These are phyloP conservation scores for Megathymus violae DNA, from an alignment of 1,140 invertebrate species.

Conservation along the genomic window DNA sequence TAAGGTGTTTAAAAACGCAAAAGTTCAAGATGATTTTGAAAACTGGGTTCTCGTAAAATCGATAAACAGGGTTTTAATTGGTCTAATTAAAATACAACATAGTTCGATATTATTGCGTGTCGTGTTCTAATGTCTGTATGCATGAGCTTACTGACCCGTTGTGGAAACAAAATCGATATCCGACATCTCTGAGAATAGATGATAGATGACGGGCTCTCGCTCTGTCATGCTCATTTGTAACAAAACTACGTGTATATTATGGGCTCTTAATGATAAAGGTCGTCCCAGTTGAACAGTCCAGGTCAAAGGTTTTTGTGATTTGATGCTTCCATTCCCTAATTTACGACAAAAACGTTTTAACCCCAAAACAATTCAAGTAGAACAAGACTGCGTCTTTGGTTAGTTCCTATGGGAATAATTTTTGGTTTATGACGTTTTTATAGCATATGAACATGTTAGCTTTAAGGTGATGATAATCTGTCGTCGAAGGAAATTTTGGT, in stretches of 20 bases:
- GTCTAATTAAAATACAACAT: background rate
- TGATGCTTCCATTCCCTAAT: background rate
- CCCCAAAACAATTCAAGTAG: no score
- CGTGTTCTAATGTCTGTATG: background rate
- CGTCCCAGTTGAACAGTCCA: background rate
- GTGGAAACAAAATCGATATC: slow-evolving; percentile 5
- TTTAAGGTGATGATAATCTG: no score
- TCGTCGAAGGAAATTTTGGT: no score
- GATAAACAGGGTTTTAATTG: background rate
- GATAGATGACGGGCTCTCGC: slow-evolving; percentile 5
- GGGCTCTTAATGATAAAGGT: background rate
- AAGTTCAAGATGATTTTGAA: no score
- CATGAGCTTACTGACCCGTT: slow-evolving; percentile 5
- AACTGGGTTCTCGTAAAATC: no score
- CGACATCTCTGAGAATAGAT: slow-evolving; percentile 1
- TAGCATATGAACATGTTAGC: no score
- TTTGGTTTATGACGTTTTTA: no score
- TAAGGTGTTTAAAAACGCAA: no score
- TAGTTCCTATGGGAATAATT: no score
- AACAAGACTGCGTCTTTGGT: no score
- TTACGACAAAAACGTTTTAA: no score
- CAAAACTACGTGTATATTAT: slow-evolving; percentile 1
- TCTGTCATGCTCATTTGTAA: slow-evolving; percentile 4
- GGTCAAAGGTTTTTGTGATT: background rate
- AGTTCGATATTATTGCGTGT: background rate